Evolutionary conservation across 35 echinoderm and acorn worm species (phyloP).

Genomic region (Diadema setosum): DNA sequence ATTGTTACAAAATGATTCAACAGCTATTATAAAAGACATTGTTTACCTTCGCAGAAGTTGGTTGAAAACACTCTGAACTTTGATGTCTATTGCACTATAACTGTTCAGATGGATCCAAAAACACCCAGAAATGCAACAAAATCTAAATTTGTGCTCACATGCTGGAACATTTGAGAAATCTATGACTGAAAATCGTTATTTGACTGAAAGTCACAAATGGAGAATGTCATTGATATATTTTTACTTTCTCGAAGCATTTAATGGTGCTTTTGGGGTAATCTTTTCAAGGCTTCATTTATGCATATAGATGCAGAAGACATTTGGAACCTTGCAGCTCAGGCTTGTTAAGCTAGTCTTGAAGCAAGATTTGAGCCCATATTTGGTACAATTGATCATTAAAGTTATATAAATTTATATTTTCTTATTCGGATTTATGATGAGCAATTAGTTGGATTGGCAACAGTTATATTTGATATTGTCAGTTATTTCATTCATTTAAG

Average conservation of each 20-base stretch:
- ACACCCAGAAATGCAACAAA: neutral
- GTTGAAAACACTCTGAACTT: neutral
- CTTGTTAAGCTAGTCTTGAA: neutral
- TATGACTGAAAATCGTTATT: neutral
- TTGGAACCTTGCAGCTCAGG: neutral
- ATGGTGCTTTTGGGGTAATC: too few relatives aligned
- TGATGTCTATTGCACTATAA: neutral
- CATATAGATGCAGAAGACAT: neutral
- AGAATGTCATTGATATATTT: neutral
- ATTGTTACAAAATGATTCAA: neutral
- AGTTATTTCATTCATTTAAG: neutral
- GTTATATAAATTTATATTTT: neutral
- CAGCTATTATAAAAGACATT: neutral
- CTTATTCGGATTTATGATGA: neutral
- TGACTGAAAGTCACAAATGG: neutral
- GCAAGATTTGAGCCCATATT: neutral
- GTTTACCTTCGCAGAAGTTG: neutral
- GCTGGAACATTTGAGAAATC: neutral
- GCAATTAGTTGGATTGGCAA: neutral
- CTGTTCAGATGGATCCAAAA: neutral
- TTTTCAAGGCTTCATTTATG: too few relatives aligned
- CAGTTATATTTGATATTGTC: neutral
- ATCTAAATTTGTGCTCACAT: neutral
- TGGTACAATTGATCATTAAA: neutral
- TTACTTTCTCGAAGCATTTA: neutral